Base-by-base conservation (phyloP, 1,140 invertebrate species). In the Acromyrmex charruanus region DNA sequence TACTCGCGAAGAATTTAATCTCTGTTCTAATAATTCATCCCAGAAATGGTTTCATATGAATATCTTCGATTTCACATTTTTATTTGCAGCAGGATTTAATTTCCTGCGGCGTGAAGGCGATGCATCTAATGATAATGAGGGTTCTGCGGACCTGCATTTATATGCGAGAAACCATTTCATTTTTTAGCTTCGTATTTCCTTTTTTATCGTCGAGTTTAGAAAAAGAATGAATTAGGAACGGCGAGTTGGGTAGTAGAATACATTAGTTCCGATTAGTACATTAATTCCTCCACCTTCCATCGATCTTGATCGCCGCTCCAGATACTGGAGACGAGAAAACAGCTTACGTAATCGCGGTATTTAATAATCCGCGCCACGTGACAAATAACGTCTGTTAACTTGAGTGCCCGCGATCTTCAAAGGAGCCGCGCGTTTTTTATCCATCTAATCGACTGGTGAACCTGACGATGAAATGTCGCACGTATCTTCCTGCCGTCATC, bases 341-440 rank as follows among this genome's bases (percentile, higher is more conserved):
- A 61, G 12, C 28, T 92, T 90, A 66, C 84, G 77, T 86, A 92
- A 92, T 65, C 12, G 35, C 77, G 55, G 77, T 90, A 92, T 92
- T 90, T 92, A 92, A 92, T 93, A 92, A 91, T 88, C 88, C 68
- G 80, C 89, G 77, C 88, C 53, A 49, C 16, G 58, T 86, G 88
- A 91, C 90, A 92, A 92, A 92, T 91, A 91, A 89, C 80, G 69
- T 21, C 74, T 81, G 80, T 91, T 91, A 88, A 90, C 71, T 77
- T 28, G 79, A 88, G 77, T 82, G 72, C 79, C 51, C 58, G 59
- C 21, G 44, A 92, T 81, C 69, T 85, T 88, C 87, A 90, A 86
- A 89, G 81, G 61, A 58, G 55, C 85, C 90, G 35, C 87, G 31
- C 58, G 49, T 81, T 82, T 85, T 66, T 66, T 59, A 59, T 7